Conservation (phyloP, 2,888 invertebrate genomes). For the Eilema caniola region DNA sequence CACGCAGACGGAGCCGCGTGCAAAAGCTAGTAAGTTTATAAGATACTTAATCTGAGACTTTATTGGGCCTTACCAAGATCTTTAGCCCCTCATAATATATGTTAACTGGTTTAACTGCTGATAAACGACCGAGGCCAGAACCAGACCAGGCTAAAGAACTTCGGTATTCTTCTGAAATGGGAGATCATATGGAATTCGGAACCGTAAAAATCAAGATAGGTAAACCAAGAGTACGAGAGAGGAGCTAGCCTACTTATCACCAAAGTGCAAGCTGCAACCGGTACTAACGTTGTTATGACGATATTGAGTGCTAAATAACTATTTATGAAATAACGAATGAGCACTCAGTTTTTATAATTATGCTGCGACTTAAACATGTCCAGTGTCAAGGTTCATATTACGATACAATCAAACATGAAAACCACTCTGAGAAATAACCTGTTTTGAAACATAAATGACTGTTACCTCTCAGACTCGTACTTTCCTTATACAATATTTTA, state of each 20-base stretch:
- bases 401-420: constrained; percentile 2
- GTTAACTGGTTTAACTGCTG: no score
- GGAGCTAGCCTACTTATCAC: not conserved
- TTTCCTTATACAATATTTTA: not conserved
- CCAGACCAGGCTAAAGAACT: no score
- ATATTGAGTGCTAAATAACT: not conserved
- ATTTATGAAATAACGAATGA: not conserved
- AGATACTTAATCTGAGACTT: no score
- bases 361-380: not conserved
- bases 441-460: not conserved
- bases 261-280: not conserved
- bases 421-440: not conserved
- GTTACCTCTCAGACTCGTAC: not conserved
- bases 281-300: not conserved
- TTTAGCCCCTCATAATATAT: no score
- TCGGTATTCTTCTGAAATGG: no score
- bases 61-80: no score
- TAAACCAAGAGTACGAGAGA: no score
- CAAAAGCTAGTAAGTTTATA: no score
- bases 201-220: no score
- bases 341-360: not conserved
- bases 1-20: no score
- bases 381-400: constrained; percentile 1
- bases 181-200: no score
- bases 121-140: no score